These are phyloP conservation scores for Apodemia zela DNA, from an alignment of 2,888 invertebrate genomes.

Conservation along the genomic window DNA sequence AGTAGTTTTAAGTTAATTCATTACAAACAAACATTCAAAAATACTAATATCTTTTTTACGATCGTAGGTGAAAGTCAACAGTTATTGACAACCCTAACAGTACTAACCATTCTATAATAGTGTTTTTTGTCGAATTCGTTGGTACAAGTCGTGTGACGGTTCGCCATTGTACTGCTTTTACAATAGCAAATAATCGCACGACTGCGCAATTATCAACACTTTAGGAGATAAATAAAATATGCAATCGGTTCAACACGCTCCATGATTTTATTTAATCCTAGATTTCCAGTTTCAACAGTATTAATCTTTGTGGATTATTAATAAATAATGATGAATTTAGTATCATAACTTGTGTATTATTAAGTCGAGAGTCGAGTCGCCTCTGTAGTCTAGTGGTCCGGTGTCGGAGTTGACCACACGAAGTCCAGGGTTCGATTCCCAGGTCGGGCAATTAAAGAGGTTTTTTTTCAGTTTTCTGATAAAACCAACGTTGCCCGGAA, in stretches of 20 bases:
- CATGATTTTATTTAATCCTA: constrained; percentile 10
- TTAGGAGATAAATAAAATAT: constrained; percentile 13
- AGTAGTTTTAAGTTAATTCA: too few relatives aligned
- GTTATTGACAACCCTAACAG: not conserved
- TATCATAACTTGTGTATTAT: too few relatives aligned
- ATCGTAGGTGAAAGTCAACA: too few relatives aligned
- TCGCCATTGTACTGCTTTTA: constrained; percentile 7
- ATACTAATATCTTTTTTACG: not conserved
- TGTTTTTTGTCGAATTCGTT: constrained; percentile 5
- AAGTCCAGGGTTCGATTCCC: too few relatives aligned
- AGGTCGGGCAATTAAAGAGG: too few relatives aligned
- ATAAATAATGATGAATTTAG: not conserved
- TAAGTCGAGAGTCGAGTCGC: too few relatives aligned
- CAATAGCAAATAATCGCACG: constrained; percentile 15
- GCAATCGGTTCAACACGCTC: constrained; percentile 11
- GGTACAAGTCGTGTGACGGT: constrained; percentile 13
- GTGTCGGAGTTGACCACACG: too few relatives aligned
- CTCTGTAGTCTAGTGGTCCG: too few relatives aligned
- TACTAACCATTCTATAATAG: constrained; percentile 2
- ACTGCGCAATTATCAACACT: constrained; percentile 14
- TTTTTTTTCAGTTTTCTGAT: too few relatives aligned
- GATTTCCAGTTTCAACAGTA: not conserved
- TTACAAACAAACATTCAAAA: not conserved
- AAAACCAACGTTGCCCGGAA: too few relatives aligned
- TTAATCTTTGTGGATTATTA: not conserved